Evolutionary conservation across 2,888 invertebrate genomes (phyloP), one percentile per base, ranked within the genome.

Genomic region (Amiota mariae): DNA sequence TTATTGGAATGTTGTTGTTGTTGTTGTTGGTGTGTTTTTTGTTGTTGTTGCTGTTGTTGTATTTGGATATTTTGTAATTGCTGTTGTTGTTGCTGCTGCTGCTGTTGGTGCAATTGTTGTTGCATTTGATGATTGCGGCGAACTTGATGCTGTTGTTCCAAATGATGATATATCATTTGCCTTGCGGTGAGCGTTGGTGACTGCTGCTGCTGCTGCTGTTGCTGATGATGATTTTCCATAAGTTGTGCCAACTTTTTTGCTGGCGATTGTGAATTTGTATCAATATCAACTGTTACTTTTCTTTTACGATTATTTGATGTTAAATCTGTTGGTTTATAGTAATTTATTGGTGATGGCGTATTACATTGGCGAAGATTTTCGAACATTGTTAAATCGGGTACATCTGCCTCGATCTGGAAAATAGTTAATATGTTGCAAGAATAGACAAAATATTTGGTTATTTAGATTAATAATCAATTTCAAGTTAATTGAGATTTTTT

Each of bases 1-100:
- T 83, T 85, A 84, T 84, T 85, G 82, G 82, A 85, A 87, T 87
- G 86, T 84, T 86, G 86, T 86, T 84, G 81, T 76, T 85, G 79
- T 70, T 81, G 79, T 9, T 78, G 81, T 2, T 80, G 77, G n/a
- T 57, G 57, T 51, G n/a, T 51, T n/a, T 51, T 51, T 11, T 76
- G 76, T 0, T 80, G 77, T 11, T 79, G 79, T 1, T 74, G 77
- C 0, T 79, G 57, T 11, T 73, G 74, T 71, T 80, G 67, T 18
- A n/a, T n/a, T n/a, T n/a, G n/a, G n/a, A n/a, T n/a, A n/a, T n/a
- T n/a, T n/a, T n/a, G n/a, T 74, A 74, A 6, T 73, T 75, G 70
- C 46, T 64, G 74, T 64, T 70, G 67, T 36, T 74, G 75, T 6
- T 73, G 74, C n/a, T 64, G 54, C 68, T 75, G 70, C 36, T 64